Base-by-base conservation (phyloP, 2,113 vertebrate species). In the Myrmecobius fasciatus region DNA sequence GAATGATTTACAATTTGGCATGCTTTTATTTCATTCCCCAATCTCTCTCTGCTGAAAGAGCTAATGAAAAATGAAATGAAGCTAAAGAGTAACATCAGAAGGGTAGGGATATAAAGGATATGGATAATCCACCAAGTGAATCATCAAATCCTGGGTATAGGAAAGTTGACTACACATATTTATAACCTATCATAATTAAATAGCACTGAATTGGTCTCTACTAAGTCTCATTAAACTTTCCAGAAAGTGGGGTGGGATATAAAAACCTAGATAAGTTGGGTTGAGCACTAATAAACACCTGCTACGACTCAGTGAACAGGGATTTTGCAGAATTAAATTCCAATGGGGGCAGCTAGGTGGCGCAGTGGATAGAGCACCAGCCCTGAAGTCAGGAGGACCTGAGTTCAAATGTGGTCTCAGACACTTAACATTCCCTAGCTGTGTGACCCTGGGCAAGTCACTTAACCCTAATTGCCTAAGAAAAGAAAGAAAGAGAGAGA, bases 321-420 rank as follows among this genome's bases (percentile, higher is more conserved):
- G 94, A 93, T 56, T 52, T 83, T 89, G 90, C 8, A 94, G 25
- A 94, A 96, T 93, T 94, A 95, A 96, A 43, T 43, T 94, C 48
- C 1, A 49, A n/a, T 94, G 52, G n/a, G n/a, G n/a, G n/a, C n/a
- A n/a, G n/a, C n/a, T n/a, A n/a, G n/a, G n/a, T n/a, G n/a, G n/a
- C n/a, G n/a, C n/a, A n/a, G n/a, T n/a, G n/a, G n/a, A n/a, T n/a
- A n/a, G n/a, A n/a, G n/a, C n/a, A n/a, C n/a, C n/a, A n/a, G n/a
- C n/a, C n/a, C n/a, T n/a, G n/a, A n/a, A n/a, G n/a, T n/a, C n/a
- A n/a, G n/a, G n/a, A n/a, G n/a, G n/a, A n/a, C n/a, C n/a, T n/a
- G n/a, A n/a, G n/a, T n/a, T n/a, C n/a, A n/a, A n/a, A n/a, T n/a
- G n/a, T n/a, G n/a, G n/a, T n/a, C n/a, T n/a, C n/a, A n/a, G n/a